Conservation (phyloP, 2,113 vertebrate species). For the Marmota monax region DNA sequence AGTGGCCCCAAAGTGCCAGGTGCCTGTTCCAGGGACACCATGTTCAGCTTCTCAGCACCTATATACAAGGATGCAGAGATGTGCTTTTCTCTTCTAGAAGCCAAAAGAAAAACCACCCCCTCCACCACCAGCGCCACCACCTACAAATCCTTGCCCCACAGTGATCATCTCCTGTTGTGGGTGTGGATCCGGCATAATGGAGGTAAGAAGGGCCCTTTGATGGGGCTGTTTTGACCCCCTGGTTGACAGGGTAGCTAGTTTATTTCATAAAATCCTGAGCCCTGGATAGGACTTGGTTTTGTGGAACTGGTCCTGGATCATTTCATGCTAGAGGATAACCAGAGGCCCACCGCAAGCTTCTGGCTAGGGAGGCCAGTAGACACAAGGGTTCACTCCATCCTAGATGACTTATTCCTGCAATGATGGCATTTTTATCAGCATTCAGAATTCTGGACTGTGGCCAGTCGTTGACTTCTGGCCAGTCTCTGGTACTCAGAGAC, state of each 20-base stretch:
- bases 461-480: background rate
- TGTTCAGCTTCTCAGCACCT: too few relatives aligned
- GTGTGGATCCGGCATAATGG: background rate
- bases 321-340: background rate
- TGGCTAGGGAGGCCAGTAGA: background rate
- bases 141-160: background rate
- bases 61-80: background rate
- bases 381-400: background rate
- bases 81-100: background rate
- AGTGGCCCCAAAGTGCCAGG: background rate
- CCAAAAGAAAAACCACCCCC: background rate
- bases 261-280: background rate
- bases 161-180: conserved; percentile 25
- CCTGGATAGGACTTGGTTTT: background rate
- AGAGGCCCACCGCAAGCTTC: background rate
- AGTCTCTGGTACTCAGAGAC: background rate
- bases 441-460: background rate
- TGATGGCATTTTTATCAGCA: background rate
- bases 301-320: too few relatives aligned
- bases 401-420: background rate
- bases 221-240: too few relatives aligned
- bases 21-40: background rate
- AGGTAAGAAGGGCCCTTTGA: background rate
- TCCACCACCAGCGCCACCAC: background rate
- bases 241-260: background rate